Evolutionary conservation across 2,888 invertebrate species (phyloP), one percentile per base, ranked within the genome.

Genomic region (Timema podura): DNA sequence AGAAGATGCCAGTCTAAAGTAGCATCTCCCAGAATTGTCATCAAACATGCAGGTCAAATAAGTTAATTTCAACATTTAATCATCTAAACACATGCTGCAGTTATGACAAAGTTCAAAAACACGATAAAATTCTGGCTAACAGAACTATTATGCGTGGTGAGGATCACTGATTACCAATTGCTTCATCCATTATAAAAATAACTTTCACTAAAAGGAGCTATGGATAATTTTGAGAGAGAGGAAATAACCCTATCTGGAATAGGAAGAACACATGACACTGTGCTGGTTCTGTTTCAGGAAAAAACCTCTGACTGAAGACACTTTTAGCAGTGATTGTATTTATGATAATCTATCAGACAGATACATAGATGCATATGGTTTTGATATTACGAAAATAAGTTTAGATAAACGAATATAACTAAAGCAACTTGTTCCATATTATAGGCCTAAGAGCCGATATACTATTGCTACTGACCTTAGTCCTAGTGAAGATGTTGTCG

Each of bases 181-280:
- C n/a, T 6, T n/a, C 30, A 16, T n/a, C 9, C 10, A 57, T 57
- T 3, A 57, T 16, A 57, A 16, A 15, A 16, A n/a, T 16, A 15
- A 15, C 15, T 57, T 57, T 6, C 57, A 57, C 9, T 57, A 5
- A 8, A n/a, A 6, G 57, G 57, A 7, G n/a, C 8, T 57, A 57
- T 57, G 57, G 57, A 13, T 30, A 57, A 57, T 57, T 57, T 57
- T 5, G 13, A 57, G 8, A 57, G 57, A 57, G 57, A n/a, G 30
- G 57, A 57, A 57, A n/a, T 6, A 8, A n/a, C 57, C 57, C 10
- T 57, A 30, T 13, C 13, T 7, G 9, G 57, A 15, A 57, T 57
- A 7, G 16, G 30, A 16, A 3, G n/a, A 30, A 57, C 57, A n/a
- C 57, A 57, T 57, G 15, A 57, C 8, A 13, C 57, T 16, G 57